Evolutionary conservation across 2,888 invertebrate species (phyloP).

Genomic region (Drosophila trichaetosa): DNA sequence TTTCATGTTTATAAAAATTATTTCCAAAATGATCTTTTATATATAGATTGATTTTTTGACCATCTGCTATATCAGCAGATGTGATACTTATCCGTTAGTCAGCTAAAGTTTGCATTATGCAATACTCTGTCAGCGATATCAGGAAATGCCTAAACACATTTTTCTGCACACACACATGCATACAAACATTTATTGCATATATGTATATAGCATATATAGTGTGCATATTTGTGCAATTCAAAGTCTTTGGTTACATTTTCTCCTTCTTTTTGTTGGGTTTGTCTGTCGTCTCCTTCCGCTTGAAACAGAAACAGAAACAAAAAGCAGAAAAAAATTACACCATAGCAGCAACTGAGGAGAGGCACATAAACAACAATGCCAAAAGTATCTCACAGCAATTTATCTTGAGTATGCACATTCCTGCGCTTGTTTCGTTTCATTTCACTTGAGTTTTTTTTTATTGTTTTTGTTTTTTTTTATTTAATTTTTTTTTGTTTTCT

Average conservation of each 20-base stretch:
- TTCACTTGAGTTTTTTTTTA: conserved; percentile 54
- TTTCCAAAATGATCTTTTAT: background rate
- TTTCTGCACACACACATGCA: background rate
- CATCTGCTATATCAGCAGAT: background rate
- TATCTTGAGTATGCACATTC: conserved; percentile 80
- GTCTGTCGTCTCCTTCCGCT: conserved; percentile 56
- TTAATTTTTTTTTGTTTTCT: conserved; percentile 1
- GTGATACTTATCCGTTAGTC: conserved; percentile 5
- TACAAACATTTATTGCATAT: background rate
- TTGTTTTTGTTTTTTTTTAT: background rate
- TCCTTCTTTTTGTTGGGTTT: conserved; percentile 13
- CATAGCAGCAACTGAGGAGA: conserved; percentile 19
- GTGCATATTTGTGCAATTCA: conserved; percentile 5
- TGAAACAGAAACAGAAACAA: conserved; percentile 29
- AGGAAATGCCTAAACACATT: conserved; percentile 34
- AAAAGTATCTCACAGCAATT: conserved; percentile 73
- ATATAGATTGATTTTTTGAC: background rate
- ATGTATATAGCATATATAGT: background rate
- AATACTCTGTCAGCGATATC: conserved; percentile 19
- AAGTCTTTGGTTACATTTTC: conserved; percentile 28
- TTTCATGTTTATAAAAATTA: background rate
- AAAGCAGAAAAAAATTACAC: background rate
- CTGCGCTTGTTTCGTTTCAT: conserved; percentile 73
- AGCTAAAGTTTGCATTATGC: conserved; percentile 5
- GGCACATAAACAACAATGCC: conserved; percentile 50